phyloP scores from a whole-genome alignment of 2,113 vertebrate genomes.

The Chionomys nivalis region DNA sequence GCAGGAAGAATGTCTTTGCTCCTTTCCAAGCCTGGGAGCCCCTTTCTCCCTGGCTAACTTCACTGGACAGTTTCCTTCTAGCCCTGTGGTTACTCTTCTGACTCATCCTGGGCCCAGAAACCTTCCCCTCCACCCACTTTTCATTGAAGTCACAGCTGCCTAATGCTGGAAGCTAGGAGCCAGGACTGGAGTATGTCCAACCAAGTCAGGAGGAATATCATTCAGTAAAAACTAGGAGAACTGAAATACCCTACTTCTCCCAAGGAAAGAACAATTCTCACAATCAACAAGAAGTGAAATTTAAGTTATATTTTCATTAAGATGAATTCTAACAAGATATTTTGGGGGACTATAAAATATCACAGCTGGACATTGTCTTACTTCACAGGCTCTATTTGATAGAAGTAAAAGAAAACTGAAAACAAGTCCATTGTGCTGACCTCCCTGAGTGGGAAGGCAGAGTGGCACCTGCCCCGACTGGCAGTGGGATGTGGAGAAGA shows the following conservation, averaged over 20 bases:
- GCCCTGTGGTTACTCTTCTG: background rate
- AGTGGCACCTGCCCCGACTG: background rate
- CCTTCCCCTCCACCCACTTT: background rate
- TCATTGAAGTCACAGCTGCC: background rate
- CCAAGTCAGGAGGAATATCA: background rate
- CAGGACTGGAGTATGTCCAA: background rate
- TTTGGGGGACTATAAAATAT: background rate
- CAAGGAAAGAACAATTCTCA: background rate
- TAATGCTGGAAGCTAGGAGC: background rate
- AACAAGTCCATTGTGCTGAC: background rate
- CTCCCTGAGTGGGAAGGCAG: background rate
- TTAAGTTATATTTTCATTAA: slow-evolving; percentile 29
- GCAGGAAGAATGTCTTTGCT: background rate
- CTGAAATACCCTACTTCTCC: background rate
- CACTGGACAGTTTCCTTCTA: background rate
- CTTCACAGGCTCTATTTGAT: slow-evolving; percentile 3
- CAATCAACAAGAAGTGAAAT: background rate
- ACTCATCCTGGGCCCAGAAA: background rate
- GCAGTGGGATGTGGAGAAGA: background rate
- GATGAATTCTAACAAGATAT: background rate
- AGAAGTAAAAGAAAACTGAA: background rate
- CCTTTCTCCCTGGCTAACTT: background rate
- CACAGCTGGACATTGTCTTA: background rate
- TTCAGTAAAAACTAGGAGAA: background rate
- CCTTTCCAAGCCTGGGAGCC: background rate